Evolutionary conservation across 2,797 vertebrate genomes (phyloP).

Genomic region (Chromis chromis): DNA sequence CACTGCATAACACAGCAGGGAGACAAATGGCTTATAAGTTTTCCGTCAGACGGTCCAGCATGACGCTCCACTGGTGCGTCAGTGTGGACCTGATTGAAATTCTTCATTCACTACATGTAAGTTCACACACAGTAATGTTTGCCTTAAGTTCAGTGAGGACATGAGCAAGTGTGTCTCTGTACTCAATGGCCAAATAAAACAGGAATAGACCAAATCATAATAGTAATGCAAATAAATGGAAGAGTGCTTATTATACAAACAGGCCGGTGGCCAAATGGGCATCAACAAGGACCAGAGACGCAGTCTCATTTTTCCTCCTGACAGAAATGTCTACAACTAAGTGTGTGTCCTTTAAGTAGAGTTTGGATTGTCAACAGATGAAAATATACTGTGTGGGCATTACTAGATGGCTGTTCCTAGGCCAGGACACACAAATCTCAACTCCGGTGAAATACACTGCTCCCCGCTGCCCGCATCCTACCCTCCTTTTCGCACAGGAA

Average conservation of each 20-base stretch:
- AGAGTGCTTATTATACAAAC: constrained; percentile 77
- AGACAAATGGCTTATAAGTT: constrained; percentile 65
- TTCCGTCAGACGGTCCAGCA: constrained; percentile 65
- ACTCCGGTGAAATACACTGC: constrained; percentile 73
- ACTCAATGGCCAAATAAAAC: constrained; percentile 84
- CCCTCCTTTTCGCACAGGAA: constrained; percentile 78
- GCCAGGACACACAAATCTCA: constrained; percentile 85
- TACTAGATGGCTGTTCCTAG: constrained; percentile 78
- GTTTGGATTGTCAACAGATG: constrained; percentile 87
- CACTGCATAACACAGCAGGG: constrained; percentile 53
- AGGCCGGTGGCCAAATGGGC: constrained; percentile 77
- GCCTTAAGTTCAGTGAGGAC: constrained; percentile 79
- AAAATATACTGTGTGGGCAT: constrained; percentile 85
- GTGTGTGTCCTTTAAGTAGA: constrained; percentile 84
- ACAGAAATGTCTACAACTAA: constrained; percentile 84
- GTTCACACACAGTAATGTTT: constrained; percentile 78
- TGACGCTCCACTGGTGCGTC: constrained; percentile 55
- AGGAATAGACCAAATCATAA: constrained; percentile 83
- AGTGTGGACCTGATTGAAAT: constrained; percentile 57
- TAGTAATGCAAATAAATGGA: constrained; percentile 85
- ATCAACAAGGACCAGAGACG: constrained; percentile 72
- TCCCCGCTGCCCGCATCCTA: constrained; percentile 69
- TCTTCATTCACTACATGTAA: constrained; percentile 63
- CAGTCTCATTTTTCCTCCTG: constrained; percentile 84
- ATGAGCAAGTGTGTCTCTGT: constrained; percentile 78